Conservation (phyloP, 92 coral and sea anemone genomes). For the Montipora capitata region DNA sequence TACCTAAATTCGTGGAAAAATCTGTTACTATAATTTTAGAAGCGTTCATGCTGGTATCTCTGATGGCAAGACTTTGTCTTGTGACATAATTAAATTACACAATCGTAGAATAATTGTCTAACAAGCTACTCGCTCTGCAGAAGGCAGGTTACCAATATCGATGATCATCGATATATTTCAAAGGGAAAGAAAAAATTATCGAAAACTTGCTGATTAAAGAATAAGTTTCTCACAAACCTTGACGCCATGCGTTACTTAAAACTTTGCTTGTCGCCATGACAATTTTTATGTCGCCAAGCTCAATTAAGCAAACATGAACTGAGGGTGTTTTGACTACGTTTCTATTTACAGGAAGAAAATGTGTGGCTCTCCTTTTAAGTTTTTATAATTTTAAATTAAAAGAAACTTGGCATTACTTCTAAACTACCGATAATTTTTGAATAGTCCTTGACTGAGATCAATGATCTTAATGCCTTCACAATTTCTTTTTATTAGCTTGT, state of each 20-base stretch:
- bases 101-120: too few species aligned
- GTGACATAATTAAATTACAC: too few species aligned
- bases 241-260: background rate
- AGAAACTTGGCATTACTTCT: background rate
- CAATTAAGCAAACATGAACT: background rate
- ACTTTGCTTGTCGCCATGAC: conserved; percentile 9
- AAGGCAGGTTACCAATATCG: too few species aligned
- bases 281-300: background rate
- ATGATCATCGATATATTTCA: too few species aligned
- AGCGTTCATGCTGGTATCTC: too few species aligned
- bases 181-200: too few species aligned
- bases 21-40: too few species aligned
- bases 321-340: background rate
- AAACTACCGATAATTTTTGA: background rate
- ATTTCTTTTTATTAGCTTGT: background rate
- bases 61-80: too few species aligned
- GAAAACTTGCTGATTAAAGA: too few species aligned
- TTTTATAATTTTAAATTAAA: background rate
- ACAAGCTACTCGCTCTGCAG: too few species aligned
- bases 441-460: background rate
- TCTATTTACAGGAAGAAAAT: background rate
- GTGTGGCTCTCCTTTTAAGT: background rate
- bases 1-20: too few species aligned
- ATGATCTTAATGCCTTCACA: background rate
- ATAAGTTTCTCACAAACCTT: background rate